Evolutionary conservation across 2,113 vertebrate species (phyloP), one percentile per base, ranked within the genome.

Genomic region (Ascaphus truei): DNA sequence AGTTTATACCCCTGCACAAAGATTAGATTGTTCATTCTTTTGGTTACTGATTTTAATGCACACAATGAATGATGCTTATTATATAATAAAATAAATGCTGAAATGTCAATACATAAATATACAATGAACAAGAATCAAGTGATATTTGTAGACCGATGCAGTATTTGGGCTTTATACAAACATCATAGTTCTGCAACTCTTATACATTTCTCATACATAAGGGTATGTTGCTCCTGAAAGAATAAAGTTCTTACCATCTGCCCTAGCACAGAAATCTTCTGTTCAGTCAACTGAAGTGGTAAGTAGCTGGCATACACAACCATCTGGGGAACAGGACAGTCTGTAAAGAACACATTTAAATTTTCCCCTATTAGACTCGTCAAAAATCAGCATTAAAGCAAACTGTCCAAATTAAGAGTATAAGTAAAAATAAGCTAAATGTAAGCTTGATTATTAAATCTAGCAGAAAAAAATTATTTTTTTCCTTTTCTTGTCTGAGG

Each of bases 271-370:
- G 86, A 90, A 55, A 88, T 84, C 71, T 86, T 87, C 76, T 82
- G 86, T 77, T 90, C 86, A 71, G 82, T 82, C 57, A 90, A 83
- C 67, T 89, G 81, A 27, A 92, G 79, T 6, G 90, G 87, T 45
- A 82, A 77, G 76, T 84, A 95, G 69, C 68, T 89, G 61, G 92
- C 92, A 36, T 91, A 98, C 1, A 90, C 82, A 0, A 77, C 80
- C 79, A 89, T 80, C 63, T 91, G 82, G 61, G 88, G 79, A 20
- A 80, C 5, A 11, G 79, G 63, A 5, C 72, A 66, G 59, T 75
- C 87, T 93, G 71, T 50, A 45, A 68, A 33, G 79, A 73, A 76
- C 26, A 39, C 63, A 77, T 30, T 30, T 76, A 64, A 30, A 73
- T 39, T 3, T 16, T n/a, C n/a, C n/a, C n/a, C n/a, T n/a, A n/a